Base-by-base conservation (phyloP, 2,113 vertebrate species). In the Takifugu bimaculatus region DNA sequence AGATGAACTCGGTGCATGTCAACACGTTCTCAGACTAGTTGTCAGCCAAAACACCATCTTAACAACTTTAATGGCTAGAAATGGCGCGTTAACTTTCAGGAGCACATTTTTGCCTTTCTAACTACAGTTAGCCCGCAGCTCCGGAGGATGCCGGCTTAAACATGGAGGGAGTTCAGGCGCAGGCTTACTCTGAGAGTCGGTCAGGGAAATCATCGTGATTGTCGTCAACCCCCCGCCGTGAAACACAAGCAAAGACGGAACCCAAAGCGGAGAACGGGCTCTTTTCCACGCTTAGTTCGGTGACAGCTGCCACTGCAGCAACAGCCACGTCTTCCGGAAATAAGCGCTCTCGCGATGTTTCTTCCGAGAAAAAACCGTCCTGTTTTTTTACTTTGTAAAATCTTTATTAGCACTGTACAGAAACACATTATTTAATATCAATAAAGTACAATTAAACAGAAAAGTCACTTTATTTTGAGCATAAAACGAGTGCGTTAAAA, bases 241-340 rank as follows among this genome's bases (percentile, higher is more conserved):
- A 5, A 52, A 55, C 1, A 65, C 6, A 55, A 50, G 7, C 0
- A 39, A n/a, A 52, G 6, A 29, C 27, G 26, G 49, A 50, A 52
- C 3, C 3, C 12, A 52, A 13, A 11, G 2, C 2, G 11, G 2
- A 50, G 25, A 11, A 11, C 1, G 25, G 12, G n/a, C n/a, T 26
- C 5, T 59, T 5, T 44, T 72, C 14, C 28, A 14, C 3, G 3
- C 71, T 51, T 25, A 39, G 29, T 69, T 47, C 56, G n/a, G 50
- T 75, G 69, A 77, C 73, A 80, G 80, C 79, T 84, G 77, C 85
- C 71, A 79, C 74, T 63, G 63, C 78, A 32, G 69, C 68, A 83
- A 85, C 90, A 75, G 93, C 93, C 93, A 96, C 93, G 93, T 94
- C 93, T 93, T 93, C 95, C 94, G 95, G 95, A 97, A 97, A 93